Evolutionary conservation across 2,113 vertebrate species (phyloP), one percentile per base, ranked within the genome.

Genomic region (Pteruthius melanotis): DNA sequence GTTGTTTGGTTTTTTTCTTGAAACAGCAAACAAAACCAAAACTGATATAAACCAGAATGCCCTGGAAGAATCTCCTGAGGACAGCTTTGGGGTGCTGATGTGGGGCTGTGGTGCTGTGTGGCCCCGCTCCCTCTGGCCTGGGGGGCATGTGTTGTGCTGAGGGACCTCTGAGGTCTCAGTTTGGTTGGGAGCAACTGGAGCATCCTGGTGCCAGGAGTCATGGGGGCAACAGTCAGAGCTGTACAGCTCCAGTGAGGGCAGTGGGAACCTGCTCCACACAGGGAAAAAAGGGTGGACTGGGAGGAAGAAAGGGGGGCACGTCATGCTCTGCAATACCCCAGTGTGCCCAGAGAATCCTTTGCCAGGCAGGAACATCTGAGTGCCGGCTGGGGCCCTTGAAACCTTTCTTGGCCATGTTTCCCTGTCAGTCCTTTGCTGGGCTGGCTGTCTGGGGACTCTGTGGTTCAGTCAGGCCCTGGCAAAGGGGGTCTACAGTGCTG

Each of bases 351-450:
- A n/a, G 56, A 35, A 27, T 33, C 88, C 42, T 82, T 49, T 68
- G 80, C 63, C 44, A 30, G 61, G 35, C 2, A 3, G 63, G 49
- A 59, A 16, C 1, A 9, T 8, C 40, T 35, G 22, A 7, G 47
- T 6, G 23, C 23, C 0, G 0, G 4, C 37, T 0, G 0, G 35
- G 15, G 9, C 30, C 13, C 37, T 47, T 2, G 1, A 28, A 47
- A 21, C 26, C 20, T 26, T 68, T 13, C 26, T 69, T 52, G 69
- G 45, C 45, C 0, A 0, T 4, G 0, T 60, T 81, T 82, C 17
- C 49, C 47, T 10, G 3, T 30, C 4, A 6, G 26, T 15, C 5
- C 68, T 37, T 13, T 61, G 69, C 70, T 79, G 84, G 27, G 21
- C 47, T 14, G 1, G 18, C 65, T 86, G 64, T 42, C 19, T 6